Evolutionary conservation across 2,888 invertebrate species (phyloP), one percentile per base, ranked within the genome.

Genomic region (Melinaea marsaeus): DNA sequence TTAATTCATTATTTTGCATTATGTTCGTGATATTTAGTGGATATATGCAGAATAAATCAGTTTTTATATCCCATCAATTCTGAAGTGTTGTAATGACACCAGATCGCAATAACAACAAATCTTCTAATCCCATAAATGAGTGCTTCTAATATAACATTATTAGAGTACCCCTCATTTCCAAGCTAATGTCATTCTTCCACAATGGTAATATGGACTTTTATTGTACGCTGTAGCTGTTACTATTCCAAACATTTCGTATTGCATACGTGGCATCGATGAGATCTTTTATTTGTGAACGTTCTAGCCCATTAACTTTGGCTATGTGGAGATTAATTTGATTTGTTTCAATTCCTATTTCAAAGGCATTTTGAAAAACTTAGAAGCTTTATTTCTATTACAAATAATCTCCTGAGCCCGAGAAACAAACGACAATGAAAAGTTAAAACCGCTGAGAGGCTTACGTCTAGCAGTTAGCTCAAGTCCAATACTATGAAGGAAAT

Each of bases 371-470:
- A 51, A 51, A 32, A 51, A 48, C n/a, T 48, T 22, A 6, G 22
- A 48, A 51, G 51, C 51, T 51, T 51, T 58, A 58, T 57, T 32
- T 62, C 63, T 65, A 63, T 67, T 64, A 63, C 67, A 67, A 70
- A 70, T 70, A 70, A 69, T 69, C 70, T 67, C 58, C 48, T 48
- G 37, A 63, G 60, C 58, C 32, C 51, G 45, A 46, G 58, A 65
- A 65, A 65, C 69, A 67, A 67, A 68, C 58, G 65, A 68, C 68
- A 70, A 65, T 65, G 68, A 66, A 66, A 71, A 71, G 71, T 68
- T 69, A 68, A 68, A 66, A 65, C 70, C 64, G 60, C 64, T 65
- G 68, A 70, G 67, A 65, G 67, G 67, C 69, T 71, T 70, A 69
- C 55, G 58, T 59, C 62, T 34, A 64, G 63, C 65, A 60, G 62